phyloP scores from a whole-genome alignment of 2,113 vertebrate species.

The Dasyurus viverrinus region DNA sequence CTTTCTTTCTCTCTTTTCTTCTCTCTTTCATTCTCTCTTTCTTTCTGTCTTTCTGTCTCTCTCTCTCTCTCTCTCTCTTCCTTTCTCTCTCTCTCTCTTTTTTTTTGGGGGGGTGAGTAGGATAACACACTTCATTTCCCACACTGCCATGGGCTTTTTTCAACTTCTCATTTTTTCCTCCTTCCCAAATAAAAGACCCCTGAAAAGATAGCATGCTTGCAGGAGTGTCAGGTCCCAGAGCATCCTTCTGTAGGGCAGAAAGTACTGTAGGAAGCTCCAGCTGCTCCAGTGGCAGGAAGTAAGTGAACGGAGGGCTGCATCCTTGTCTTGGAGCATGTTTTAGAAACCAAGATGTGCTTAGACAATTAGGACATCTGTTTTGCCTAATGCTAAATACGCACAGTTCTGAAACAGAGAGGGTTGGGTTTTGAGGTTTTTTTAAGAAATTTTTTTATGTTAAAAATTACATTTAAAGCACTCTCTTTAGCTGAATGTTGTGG shows the following conservation, averaged over 20 bases:
- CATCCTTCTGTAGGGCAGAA: background rate
- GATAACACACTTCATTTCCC: background rate
- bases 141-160: background rate
- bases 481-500: background rate
- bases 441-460: conserved; percentile 54
- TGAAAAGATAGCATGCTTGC: background rate
- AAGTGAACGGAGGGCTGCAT: background rate
- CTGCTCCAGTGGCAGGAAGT: background rate
- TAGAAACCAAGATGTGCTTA: conserved; percentile 48
- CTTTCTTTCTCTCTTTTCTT: too few relatives aligned
- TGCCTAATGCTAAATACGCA: conserved; percentile 53
- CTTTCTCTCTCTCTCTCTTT: too few relatives aligned
- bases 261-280: conserved; percentile 42
- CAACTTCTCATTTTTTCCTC: background rate
- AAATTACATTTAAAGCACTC: conserved; percentile 41
- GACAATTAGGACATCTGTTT: conserved; percentile 67
- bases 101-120: too few relatives aligned
- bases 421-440: conserved; percentile 10
- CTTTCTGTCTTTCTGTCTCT: background rate
- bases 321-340: conserved; percentile 33
- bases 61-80: background rate
- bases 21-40: too few relatives aligned
- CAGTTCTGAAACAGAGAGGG: conserved; percentile 39
- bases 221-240: conserved; percentile 31
- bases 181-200: background rate